A percentile compares a stretch with the other conserved stretches of the same genome.
Evolutionary conservation across 2,797 vertebrate genomes (phyloP).

Genomic region (Sphenopsis melanotis): DNA sequence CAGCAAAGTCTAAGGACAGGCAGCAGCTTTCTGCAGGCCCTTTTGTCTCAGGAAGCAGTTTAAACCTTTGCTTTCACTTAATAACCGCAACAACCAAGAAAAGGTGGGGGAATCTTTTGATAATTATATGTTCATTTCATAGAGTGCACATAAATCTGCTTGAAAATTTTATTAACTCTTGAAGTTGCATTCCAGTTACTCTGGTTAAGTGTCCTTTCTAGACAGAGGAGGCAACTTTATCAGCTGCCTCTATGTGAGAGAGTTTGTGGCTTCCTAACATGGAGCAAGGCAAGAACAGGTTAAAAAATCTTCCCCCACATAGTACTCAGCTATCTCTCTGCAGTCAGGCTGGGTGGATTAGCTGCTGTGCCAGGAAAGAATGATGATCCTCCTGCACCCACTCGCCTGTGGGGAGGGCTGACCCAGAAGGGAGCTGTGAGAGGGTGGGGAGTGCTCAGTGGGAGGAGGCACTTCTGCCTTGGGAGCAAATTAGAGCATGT

Average conservation of each 20-base stretch:
- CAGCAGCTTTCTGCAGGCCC: neutral
- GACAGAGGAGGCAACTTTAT: neutral
- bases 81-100: neutral
- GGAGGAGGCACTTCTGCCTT: neutral
- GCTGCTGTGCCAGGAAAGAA: conserved; percentile 43
- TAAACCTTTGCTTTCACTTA: neutral
- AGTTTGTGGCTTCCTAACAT: neutral
- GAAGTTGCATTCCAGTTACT: neutral
- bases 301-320: neutral
- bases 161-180: neutral
- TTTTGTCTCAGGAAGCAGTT: neutral
- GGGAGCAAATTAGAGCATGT: neutral
- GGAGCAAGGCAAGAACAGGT: neutral
- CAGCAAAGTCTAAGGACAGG: neutral
- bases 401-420: conserved; percentile 13
- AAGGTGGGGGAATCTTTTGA: neutral
- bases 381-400: conserved; percentile 14
- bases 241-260: neutral
- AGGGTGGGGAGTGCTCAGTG: neutral
- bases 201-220: neutral
- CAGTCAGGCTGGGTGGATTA: conserved; percentile 12
- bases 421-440: conserved; percentile 12
- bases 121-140: neutral
- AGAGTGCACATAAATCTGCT: neutral
- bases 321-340: neutral